These are phyloP conservation scores for Equus quagga DNA, from an alignment of 2,113 vertebrate species.

Conservation along the genomic window DNA sequence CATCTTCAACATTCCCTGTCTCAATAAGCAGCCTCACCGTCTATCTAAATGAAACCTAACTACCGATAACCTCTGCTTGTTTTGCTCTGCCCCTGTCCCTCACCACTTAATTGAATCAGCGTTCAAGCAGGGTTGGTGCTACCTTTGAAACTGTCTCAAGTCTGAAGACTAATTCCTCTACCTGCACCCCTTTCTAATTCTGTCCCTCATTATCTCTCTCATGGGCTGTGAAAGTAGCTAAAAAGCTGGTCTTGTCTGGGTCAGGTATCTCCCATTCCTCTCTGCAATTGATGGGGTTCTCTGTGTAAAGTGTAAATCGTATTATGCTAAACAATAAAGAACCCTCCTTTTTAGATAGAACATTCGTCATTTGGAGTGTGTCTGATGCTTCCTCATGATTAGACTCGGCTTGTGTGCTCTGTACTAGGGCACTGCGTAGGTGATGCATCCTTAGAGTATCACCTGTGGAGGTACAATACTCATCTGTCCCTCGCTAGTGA, in stretches of 20 bases:
- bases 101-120: not conserved
- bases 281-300: not conserved
- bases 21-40: not conserved
- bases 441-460: not conserved
- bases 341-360: not conserved
- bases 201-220: not conserved
- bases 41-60: not conserved
- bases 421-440: not conserved
- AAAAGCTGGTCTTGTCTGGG: not conserved
- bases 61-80: not conserved
- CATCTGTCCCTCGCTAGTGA: not conserved
- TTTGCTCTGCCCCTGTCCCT: not conserved
- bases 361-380: not conserved
- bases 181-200: not conserved
- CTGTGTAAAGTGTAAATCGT: not conserved
- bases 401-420: not conserved
- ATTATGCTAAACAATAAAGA: not conserved
- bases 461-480: not conserved
- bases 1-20: not conserved
- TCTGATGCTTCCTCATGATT: not conserved
- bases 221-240: not conserved
- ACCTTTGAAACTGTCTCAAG: not conserved
- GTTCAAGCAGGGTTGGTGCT: not conserved
- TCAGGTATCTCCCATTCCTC: not conserved
- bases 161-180: not conserved